phyloP scores from a whole-genome alignment of 2,113 vertebrate species.

The Chionodraco myersi region DNA sequence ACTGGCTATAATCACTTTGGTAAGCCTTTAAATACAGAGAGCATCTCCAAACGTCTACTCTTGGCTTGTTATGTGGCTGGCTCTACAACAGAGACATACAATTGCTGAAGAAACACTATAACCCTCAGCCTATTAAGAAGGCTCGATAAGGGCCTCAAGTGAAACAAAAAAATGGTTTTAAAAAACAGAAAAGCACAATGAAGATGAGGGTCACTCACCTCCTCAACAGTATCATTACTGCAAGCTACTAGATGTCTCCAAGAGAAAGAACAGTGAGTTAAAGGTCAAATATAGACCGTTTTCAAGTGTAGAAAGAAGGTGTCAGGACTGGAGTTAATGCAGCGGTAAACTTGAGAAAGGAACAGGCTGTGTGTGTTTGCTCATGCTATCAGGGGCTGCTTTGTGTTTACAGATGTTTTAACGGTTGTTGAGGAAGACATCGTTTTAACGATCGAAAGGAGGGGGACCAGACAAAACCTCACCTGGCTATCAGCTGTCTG shows the following conservation, averaged over 20 bases:
- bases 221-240: background rate
- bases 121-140: conserved; percentile 33
- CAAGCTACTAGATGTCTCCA: background rate
- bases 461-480: conserved; percentile 24
- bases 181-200: conserved; percentile 17
- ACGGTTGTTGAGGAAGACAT: conserved; percentile 60
- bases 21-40: conserved; percentile 71
- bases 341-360: conserved; percentile 47
- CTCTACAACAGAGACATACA: conserved; percentile 53
- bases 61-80: conserved; percentile 60
- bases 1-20: conserved; percentile 60
- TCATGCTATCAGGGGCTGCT: conserved; percentile 58
- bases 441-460: conserved; percentile 30
- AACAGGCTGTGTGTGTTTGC: conserved; percentile 61
- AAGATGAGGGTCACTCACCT: background rate
- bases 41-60: conserved; percentile 47
- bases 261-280: background rate
- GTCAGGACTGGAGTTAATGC: conserved; percentile 7
- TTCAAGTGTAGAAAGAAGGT: conserved; percentile 21
- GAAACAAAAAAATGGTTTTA: conserved; percentile 20
- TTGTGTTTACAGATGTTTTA: conserved; percentile 73
- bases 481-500: conserved; percentile 42
- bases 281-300: background rate
- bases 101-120: conserved; percentile 16
- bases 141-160: background rate